These are phyloP conservation scores for Origma solitaria DNA, from an alignment of 2,113 vertebrate genomes.

Conservation along the genomic window DNA sequence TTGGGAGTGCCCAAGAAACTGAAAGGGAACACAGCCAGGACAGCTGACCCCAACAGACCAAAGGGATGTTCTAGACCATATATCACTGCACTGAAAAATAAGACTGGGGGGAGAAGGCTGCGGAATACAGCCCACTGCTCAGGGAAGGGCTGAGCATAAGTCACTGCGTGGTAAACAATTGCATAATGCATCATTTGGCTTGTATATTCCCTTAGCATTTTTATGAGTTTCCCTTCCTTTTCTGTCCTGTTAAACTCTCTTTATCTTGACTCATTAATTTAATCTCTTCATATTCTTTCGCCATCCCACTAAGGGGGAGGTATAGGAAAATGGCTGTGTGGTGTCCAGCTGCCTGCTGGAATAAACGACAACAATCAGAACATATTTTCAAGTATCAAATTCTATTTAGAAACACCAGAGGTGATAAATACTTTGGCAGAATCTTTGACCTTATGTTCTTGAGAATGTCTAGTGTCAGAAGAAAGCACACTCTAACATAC, in stretches of 20 bases:
- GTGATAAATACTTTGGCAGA: background rate
- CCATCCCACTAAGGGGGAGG: rapidly evolving
- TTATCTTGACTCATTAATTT: background rate
- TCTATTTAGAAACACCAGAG: background rate
- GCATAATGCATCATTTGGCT: rapidly evolving
- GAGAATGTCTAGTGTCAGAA: background rate
- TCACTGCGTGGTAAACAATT: background rate
- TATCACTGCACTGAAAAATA: background rate
- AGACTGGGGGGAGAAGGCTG: no score
- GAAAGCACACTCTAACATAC: background rate
- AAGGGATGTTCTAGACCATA: background rate
- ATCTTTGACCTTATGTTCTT: background rate
- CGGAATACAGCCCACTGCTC: background rate
- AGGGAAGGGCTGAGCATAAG: background rate
- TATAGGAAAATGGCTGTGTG: background rate
- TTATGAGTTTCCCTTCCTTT: background rate
- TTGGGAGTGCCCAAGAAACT: background rate
- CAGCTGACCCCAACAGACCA: background rate
- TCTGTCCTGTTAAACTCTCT: background rate
- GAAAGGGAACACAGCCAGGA: no score
- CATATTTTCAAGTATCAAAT: background rate
- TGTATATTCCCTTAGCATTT: background rate
- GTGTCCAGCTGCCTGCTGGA: background rate
- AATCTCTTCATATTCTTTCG: background rate
- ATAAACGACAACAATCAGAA: background rate